These are phyloP conservation scores for Thecocarcelia acutangulata DNA, from an alignment of 2,888 invertebrate genomes.

Conservation along the genomic window DNA sequence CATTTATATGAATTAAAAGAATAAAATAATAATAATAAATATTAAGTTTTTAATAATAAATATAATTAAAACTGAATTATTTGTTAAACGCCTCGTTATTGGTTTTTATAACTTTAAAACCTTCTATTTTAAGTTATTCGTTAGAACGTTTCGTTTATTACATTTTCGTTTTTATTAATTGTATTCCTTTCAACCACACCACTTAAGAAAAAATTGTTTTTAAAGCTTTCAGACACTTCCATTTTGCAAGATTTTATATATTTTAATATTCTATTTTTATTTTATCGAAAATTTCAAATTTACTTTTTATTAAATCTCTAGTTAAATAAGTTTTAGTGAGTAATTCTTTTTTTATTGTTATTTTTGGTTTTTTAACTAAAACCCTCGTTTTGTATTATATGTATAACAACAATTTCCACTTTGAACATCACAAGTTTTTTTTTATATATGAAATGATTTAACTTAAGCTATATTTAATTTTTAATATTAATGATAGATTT, in stretches of 20 bases:
- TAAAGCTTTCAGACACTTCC: too few species aligned
- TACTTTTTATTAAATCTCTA: conserved; percentile 9
- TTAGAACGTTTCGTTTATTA: too few species aligned
- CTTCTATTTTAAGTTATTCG: not conserved
- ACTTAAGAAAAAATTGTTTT: too few species aligned
- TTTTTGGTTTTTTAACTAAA: conserved; percentile 41
- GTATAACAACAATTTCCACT: conserved; percentile 59
- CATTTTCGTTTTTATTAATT: too few species aligned
- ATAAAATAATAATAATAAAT: not conserved
- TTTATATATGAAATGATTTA: conserved; percentile 33
- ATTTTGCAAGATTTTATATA: too few species aligned
- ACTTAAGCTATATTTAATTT: conserved; percentile 27
- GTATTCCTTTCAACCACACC: too few species aligned
- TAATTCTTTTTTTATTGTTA: conserved; percentile 43
- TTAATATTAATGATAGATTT: too few species aligned
- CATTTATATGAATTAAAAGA: conserved; percentile 8
- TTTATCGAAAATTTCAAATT: too few species aligned
- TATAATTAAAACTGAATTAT: conserved; percentile 34
- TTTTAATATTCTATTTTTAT: too few species aligned
- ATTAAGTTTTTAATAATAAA: conserved; percentile 25
- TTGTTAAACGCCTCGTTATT: conserved; percentile 27
- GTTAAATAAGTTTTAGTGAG: conserved; percentile 47
- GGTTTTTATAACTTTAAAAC: not conserved
- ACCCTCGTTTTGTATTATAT: conserved; percentile 63
- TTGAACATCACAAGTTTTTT: conserved; percentile 62